These are phyloP conservation scores for Ectobius pallidus DNA, from an alignment of 2,888 invertebrate genomes.

Conservation along the genomic window DNA sequence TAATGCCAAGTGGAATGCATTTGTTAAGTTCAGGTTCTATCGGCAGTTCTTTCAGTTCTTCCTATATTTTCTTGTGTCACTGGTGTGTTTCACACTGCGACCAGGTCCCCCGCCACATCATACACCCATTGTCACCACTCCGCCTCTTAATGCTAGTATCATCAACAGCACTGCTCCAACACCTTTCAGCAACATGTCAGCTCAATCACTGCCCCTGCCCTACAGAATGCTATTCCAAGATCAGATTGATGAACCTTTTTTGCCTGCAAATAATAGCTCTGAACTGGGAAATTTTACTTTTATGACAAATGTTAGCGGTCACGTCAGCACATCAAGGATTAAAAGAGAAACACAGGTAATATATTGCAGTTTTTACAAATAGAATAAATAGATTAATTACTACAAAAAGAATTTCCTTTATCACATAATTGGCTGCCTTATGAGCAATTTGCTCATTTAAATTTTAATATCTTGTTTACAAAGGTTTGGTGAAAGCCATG, in stretches of 20 bases:
- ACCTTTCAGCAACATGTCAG: neutral
- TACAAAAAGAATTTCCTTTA: no score
- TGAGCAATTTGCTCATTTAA: no score
- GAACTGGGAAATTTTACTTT: no score
- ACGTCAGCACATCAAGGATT: no score
- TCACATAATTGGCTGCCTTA: no score
- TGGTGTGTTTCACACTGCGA: slow-evolving; percentile 86
- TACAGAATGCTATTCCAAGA: neutral
- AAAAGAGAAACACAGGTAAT: no score
- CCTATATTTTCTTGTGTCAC: slow-evolving; percentile 86
- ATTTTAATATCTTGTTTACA: no score
- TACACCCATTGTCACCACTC: slow-evolving; percentile 30
- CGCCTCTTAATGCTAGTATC: slow-evolving; percentile 50
- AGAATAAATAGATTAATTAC: no score
- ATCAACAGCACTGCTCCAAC: slow-evolving; percentile 53
- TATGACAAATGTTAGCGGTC: no score
- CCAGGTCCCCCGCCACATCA: slow-evolving; percentile 72
- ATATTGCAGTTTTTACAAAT: no score
- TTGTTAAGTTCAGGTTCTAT: slow-evolving; percentile 77
- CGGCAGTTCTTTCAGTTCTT: slow-evolving; percentile 90
- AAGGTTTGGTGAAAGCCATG: no score
- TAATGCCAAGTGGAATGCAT: slow-evolving; percentile 97
- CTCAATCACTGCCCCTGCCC: slow-evolving; percentile 1
- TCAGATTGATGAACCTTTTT: neutral
- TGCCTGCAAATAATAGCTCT: neutral